These are phyloP conservation scores for Heterodera carotae DNA, from an alignment of 1,140 invertebrate species.

Conservation along the genomic window DNA sequence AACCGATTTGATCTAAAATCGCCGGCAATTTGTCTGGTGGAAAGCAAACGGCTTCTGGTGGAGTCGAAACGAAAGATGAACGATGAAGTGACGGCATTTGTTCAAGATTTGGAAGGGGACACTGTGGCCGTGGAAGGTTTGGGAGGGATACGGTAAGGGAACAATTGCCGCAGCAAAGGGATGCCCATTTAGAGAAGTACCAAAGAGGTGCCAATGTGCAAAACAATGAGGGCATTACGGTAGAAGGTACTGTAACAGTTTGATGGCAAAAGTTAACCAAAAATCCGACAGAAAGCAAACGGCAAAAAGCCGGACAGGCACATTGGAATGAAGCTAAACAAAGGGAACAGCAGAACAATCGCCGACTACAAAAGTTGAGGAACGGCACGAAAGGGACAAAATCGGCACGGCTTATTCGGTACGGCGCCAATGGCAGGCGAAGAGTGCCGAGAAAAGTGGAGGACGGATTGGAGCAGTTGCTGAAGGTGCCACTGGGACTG, in stretches of 20 bases:
- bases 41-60: slow-evolving; percentile 29
- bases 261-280: too few relatives aligned
- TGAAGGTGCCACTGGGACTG: neutral
- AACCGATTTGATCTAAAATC: slow-evolving; percentile 25
- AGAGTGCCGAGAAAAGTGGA: neutral
- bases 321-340: too few relatives aligned
- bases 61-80: neutral
- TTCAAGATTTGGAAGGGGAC: neutral
- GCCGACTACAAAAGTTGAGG: neutral
- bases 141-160: neutral
- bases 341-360: too few relatives aligned
- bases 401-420: neutral
- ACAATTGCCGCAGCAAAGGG: neutral
- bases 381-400: neutral
- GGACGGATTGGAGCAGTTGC: neutral
- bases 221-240: neutral
- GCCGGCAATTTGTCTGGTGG: slow-evolving; percentile 34
- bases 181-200: neutral
- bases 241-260: neutral
- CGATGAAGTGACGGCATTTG: slow-evolving; percentile 12
- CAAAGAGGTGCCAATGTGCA: neutral
- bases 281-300: too few relatives aligned
- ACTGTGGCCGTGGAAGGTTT: too few relatives aligned
- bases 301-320: too few relatives aligned
- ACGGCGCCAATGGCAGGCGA: neutral